Conservation (phyloP, 2,888 invertebrate species). For the Gymnosoma rotundatum region DNA sequence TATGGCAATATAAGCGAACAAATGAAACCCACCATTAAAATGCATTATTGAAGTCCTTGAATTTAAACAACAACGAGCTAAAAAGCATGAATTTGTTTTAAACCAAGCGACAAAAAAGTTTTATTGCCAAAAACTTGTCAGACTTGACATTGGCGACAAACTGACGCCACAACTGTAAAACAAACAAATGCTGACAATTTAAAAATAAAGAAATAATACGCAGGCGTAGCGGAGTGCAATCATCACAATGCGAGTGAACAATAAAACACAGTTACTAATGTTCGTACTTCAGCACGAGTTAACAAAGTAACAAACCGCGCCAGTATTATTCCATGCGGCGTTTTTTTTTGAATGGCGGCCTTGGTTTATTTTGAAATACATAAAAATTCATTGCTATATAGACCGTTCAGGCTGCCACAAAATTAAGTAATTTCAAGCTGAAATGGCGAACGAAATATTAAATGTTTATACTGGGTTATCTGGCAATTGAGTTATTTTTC, state of each 20-base stretch:
- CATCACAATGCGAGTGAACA: slow-evolving; percentile 14
- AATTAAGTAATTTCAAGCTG: no score
- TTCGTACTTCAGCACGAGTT: slow-evolving; percentile 1
- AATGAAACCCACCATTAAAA: slow-evolving; percentile 46
- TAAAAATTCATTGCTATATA: no score
- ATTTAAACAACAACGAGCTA: slow-evolving; percentile 17
- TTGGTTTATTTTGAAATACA: no score
- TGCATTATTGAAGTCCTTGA: slow-evolving; percentile 67
- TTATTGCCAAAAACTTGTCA: slow-evolving; percentile 69
- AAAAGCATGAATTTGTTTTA: slow-evolving; percentile 25
- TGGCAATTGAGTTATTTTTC: no score
- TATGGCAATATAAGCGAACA: slow-evolving; percentile 25
- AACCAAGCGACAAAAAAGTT: slow-evolving; percentile 26
- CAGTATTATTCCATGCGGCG: no score
- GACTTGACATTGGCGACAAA: slow-evolving; percentile 70
- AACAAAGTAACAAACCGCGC: no score
- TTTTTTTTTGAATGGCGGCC: no score
- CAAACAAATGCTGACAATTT: slow-evolving; percentile 60
- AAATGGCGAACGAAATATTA: no score
- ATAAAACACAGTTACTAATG: slow-evolving; percentile 45
- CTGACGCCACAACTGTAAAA: slow-evolving; percentile 64
- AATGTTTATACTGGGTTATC: no score
- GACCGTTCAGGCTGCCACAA: no score
- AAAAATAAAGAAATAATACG: slow-evolving; percentile 39
- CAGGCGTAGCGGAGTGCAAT: slow-evolving; percentile 53